phyloP scores from a whole-genome alignment of 2,797 vertebrate genomes.

The Microctenopoma lineatum region DNA sequence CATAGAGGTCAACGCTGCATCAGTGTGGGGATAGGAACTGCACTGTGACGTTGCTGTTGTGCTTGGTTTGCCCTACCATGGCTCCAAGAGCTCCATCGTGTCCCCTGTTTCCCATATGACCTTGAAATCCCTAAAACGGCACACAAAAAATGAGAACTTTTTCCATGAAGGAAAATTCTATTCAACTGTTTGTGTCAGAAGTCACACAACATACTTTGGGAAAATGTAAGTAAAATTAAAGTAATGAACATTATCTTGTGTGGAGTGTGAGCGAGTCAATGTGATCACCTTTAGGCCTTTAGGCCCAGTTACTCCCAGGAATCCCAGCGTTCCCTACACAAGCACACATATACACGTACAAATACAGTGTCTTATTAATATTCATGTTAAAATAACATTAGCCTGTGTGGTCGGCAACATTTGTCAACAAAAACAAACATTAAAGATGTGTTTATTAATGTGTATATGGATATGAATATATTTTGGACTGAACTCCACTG shows the following conservation, averaged over 20 bases:
- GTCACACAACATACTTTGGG: background rate
- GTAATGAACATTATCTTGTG: background rate
- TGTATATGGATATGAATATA: background rate
- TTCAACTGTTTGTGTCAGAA: background rate
- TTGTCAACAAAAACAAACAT: background rate
- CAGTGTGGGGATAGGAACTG: background rate
- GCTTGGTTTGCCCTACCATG: slow-evolving; percentile 61
- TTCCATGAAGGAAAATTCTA: background rate
- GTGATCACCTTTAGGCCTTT: slow-evolving; percentile 81
- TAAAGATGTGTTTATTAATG: too few species aligned
- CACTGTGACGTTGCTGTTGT: background rate
- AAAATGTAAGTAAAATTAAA: background rate
- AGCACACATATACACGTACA: slow-evolving; percentile 7
- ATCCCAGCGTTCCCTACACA: slow-evolving; percentile 75
- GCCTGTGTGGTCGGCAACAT: background rate
- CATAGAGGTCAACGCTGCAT: background rate
- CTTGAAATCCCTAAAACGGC: slow-evolving; percentile 74
- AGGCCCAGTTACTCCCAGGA: slow-evolving; percentile 66
- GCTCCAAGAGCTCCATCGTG: slow-evolving; percentile 74
- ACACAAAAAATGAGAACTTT: slow-evolving; percentile 12
- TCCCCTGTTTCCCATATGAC: slow-evolving; percentile 73
- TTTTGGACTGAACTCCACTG: slow-evolving; percentile 2
- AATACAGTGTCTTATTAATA: background rate
- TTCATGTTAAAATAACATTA: background rate
- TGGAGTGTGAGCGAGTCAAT: background rate